A percentile compares a stretch with the other conserved stretches of the same genome.
Conservation (phyloP, 2,888 invertebrate species). For the Drosophila robusta region DNA sequence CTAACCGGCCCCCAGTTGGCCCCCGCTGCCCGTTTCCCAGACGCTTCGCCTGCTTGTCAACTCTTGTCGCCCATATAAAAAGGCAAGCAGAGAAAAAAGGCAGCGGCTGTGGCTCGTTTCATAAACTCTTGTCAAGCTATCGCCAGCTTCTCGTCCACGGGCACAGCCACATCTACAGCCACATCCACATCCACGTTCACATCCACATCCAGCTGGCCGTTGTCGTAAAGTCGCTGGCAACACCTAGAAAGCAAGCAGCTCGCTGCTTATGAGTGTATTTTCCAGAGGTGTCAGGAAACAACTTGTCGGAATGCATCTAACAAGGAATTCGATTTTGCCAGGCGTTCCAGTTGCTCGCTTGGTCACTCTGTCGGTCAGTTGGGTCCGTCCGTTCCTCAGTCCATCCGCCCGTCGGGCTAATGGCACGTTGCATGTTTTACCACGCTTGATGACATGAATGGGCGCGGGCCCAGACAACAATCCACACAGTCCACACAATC, state of each 20-base stretch:
- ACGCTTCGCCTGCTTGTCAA: constrained; percentile 60
- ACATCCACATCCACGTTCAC: constrained; percentile 26
- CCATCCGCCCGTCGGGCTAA: constrained; percentile 72
- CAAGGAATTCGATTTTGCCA: constrained; percentile 85
- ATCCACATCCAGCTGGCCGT: constrained; percentile 32
- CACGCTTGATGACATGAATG: constrained; percentile 85
- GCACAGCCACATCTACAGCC: constrained; percentile 19
- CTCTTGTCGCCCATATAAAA: constrained; percentile 70
- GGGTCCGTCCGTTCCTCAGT: constrained; percentile 14
- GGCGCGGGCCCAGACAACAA: constrained; percentile 82
- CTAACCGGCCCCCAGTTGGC: constrained; percentile 65
- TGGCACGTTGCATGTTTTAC: constrained; percentile 85
- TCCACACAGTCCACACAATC: constrained; percentile 37
- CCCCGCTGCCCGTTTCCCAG: constrained; percentile 30
- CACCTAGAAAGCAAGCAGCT: constrained; percentile 69
- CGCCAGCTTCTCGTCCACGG: constrained; percentile 60
- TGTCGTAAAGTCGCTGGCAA: constrained; percentile 77
- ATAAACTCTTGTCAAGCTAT: constrained; percentile 80
- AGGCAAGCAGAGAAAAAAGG: constrained; percentile 17
- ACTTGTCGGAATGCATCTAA: constrained; percentile 86
- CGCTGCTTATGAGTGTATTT: constrained; percentile 80
- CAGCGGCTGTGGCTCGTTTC: constrained; percentile 74
- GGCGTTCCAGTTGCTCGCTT: constrained; percentile 64
- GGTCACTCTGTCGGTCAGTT: constrained; percentile 53
- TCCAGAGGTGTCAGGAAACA: constrained; percentile 85